Evolutionary conservation across 2,888 invertebrate species (phyloP), one percentile per base, ranked within the genome.

Genomic region (Tetragnatha montana): DNA sequence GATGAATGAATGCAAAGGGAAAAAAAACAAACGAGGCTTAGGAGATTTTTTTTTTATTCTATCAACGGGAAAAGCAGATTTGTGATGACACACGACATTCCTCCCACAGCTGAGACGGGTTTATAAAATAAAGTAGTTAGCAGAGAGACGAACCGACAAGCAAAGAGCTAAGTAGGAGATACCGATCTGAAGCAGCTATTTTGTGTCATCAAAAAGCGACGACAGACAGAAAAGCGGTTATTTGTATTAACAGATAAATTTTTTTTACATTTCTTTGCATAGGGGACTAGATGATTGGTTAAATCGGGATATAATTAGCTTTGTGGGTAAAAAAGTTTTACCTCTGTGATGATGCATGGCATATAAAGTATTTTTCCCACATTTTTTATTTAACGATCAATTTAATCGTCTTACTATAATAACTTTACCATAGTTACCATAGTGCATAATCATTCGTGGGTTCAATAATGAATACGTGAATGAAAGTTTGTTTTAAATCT

Each of bases 71-170:
- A 60, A 60, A 60, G 10, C 60, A 60, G 60, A 60, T 60, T 60
- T 60, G 60, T 60, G 60, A 60, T 60, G 60, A 60, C 60, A 60
- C 60, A 60, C 60, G 60, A 60, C 60, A 60, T 60, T 60, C 60
- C 17, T n/a, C n/a, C n/a, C n/a, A n/a, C n/a, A n/a, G n/a, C n/a
- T 17, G 60, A 7, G 60, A 60, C 60, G 17, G 60, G 60, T 60
- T 60, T 60, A 60, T 60, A 60, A 60, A 60, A 10, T 60, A 60
- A 60, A 60, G 12, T 10, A 12, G 60, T 60, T 60, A 60, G 12
- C 60, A 17, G 60, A 60, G 60, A 60, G 60, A 4, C 6, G 60
- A 60, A 10, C 17, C 7, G 60, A 17, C 60, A 12, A 60, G 12
- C 4, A 10, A 17, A 17, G 60, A 60, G 60, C 60, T 60, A 17